Base-by-base conservation (phyloP, 1,140 invertebrate species). In the Cephus cinctus region DNA sequence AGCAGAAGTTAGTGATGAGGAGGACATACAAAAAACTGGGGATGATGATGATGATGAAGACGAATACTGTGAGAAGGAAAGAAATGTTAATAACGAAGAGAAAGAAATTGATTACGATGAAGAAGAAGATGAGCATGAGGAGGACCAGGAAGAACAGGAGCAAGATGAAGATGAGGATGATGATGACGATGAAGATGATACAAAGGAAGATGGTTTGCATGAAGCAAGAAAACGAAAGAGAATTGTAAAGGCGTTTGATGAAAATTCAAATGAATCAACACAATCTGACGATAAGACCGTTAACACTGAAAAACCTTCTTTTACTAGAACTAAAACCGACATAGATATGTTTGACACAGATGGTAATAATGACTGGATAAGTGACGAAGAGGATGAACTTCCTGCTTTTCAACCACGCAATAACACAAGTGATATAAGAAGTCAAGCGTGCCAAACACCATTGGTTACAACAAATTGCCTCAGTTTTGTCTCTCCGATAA, bases 31-130 rank as follows among this genome's bases (percentile, higher is more conserved):
- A n/a, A n/a, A 63, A 31, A 12, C n/a, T 23, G 57, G 59, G 19
- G 51, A 53, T 16, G 48, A 58, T 21, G 61, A 75, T 47, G 71
- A 76, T 47, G 69, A 77, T 39, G 72, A 71, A 42, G 77, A 71
- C 25, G 65, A 71, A 27, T 47, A 73, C 52, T 73, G 71, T 41
- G 49, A 55, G n/a, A 44, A 25, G 4, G 18, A 39, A 19, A 20
- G 23, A 31, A 27, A 30, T 12, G 31, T 49, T n/a, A 50, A 64
- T 43, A 51, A 63, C 20, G 50, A 54, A 44, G 47, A 19, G 2
- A 38, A 31, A 18, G 40, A 44, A 45, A 4, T 31, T 2, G 22
- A 42, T 35, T 12, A 68, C 44, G 50, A 71, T 6, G 65, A 71
- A 48, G 60, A 65, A 43, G 57, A 69, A 43, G 60, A 71, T 44